Evolutionary conservation across 2,888 invertebrate species (phyloP), one percentile per base, ranked within the genome.

Genomic region (Eupithecia centaureata): DNA sequence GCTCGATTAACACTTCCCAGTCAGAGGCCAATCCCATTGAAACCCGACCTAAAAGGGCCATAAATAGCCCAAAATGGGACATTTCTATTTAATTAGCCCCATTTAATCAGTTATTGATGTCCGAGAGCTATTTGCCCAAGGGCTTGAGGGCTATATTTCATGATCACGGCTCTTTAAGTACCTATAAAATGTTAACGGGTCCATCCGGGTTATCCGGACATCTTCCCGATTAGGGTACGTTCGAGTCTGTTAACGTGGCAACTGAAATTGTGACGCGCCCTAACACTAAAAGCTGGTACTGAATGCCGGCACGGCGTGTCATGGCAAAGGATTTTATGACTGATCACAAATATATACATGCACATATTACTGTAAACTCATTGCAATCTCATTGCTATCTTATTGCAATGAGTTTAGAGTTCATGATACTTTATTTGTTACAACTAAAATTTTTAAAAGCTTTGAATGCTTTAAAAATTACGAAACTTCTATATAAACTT

Each of bases 141-240:
- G 25, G 32, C 32, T 42, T 22, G 30, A 52, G 51, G 51, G 8
- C 4, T 57, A 57, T 57, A 57, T 57, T 59, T 42, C 42, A 63
- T 56, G 62, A 62, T 25, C 54, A 60, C 27, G 33, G 30, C 32
- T 25, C 18, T 63, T 60, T 61, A 60, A 56, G 60, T 56, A 27
- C 12, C 52, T 56, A 63, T 67, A 60, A 67, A 67, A 67, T 25
- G 47, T 67, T 67, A 63, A 63, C 63, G 67, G 54, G 59, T 56
- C 27, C 5, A 58, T 35, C 33, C 33, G 32, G 42, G 56, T 18
- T 10, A 10, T 54, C 18, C 57, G 57, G 32, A n/a, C 30, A 12
- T 32, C 22, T 22, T 18, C 4, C 18, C 5, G 57, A 22, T 30
- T 18, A n/a, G 10, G 22, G 22, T n/a, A 2, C 18, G 18, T 2